These are phyloP conservation scores for Dolichallabes microphthalmus DNA, from an alignment of 2,113 vertebrate genomes.

Conservation along the genomic window DNA sequence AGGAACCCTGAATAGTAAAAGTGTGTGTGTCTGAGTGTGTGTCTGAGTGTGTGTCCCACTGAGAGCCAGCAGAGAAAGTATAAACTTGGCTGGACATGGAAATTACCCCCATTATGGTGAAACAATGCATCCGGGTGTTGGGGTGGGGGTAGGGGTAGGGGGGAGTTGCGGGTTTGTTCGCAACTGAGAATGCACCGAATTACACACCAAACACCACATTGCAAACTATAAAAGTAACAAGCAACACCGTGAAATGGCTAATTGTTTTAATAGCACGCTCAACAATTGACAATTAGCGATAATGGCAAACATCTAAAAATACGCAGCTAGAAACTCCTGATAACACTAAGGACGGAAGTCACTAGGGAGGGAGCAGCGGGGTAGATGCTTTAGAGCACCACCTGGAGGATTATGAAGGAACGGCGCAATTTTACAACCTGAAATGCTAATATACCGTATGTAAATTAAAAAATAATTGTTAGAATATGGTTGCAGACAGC, in stretches of 20 bases:
- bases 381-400: no score
- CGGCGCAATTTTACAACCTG: no score
- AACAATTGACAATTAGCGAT: neutral
- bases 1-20: neutral
- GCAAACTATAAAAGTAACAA: neutral
- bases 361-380: no score
- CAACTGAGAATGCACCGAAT: neutral
- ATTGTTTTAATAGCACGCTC: no score
- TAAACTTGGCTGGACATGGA: constrained; percentile 42
- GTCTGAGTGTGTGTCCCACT: neutral
- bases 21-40: neutral
- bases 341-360: no score
- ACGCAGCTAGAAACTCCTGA: no score
- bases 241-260: neutral
- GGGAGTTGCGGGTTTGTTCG: neutral
- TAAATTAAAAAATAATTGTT: no score
- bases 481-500: no score
- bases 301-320: neutral
- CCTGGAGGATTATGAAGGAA: no score
- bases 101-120: constrained; percentile 39
- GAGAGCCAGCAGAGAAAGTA: constrained; percentile 9
- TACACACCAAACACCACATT: neutral
- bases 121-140: constrained; percentile 22
- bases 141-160: no score
- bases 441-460: no score